phyloP scores from a whole-genome alignment of 1,140 invertebrate species.

The Leucophenga varia region DNA sequence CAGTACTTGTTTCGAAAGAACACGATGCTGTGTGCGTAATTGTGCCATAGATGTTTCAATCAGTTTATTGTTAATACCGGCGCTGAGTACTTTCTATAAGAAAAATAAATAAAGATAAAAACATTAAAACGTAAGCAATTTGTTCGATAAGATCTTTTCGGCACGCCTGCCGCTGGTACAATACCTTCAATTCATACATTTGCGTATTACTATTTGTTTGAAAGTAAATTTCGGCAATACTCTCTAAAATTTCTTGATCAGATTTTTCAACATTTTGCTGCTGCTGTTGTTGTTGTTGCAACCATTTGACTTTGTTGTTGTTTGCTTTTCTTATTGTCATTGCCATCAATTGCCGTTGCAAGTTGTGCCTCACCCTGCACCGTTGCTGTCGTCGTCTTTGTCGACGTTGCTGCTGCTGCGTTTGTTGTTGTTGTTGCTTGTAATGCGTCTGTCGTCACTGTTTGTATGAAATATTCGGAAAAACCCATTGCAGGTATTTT shows the following conservation, averaged over 20 bases:
- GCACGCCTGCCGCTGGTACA: too few relatives aligned
- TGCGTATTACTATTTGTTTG: conserved; percentile 64
- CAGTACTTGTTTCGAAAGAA: conserved; percentile 88
- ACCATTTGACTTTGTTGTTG: not conserved
- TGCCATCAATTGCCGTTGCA: not conserved
- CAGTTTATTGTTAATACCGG: conserved; percentile 64
- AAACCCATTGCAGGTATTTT: conserved; percentile 63
- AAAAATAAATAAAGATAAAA: conserved; percentile 20
- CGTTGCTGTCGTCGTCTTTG: not conserved
- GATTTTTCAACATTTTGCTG: conserved; percentile 63
- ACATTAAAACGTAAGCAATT: not conserved
- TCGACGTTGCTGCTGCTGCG: not conserved
- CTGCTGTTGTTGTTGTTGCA: conserved; percentile 32
- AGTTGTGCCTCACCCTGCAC: conserved; percentile 10
- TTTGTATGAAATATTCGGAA: conserved; percentile 58
- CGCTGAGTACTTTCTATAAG: conserved; percentile 63
- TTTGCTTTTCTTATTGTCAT: not conserved
- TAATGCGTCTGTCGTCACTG: conserved; percentile 31
- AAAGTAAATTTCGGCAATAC: conserved; percentile 71
- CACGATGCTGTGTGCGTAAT: conserved; percentile 73
- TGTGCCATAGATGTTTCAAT: conserved; percentile 69
- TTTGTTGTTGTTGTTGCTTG: conserved; percentile 10
- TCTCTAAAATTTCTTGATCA: conserved; percentile 75
- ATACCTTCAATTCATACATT: conserved; percentile 67
- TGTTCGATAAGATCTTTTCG: too few relatives aligned